Percentiles rank a stretch among this genome's conserved stretches.
These are phyloP conservation scores for Drosophila nikananu DNA, from an alignment of 1,140 invertebrate species.

Conservation along the genomic window DNA sequence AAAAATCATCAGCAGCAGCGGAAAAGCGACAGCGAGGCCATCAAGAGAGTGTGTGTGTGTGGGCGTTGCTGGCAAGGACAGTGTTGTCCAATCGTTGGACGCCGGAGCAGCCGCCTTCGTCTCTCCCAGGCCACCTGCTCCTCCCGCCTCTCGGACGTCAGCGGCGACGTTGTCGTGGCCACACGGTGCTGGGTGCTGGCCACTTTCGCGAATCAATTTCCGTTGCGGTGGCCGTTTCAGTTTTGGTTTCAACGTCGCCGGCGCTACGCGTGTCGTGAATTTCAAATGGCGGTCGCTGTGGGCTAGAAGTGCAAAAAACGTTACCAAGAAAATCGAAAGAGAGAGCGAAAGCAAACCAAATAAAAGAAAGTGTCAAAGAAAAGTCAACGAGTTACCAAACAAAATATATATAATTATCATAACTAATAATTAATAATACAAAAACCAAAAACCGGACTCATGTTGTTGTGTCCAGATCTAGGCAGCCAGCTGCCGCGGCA, in stretches of 20 bases:
- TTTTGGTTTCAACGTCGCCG: constrained; percentile 79
- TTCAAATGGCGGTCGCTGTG: constrained; percentile 67
- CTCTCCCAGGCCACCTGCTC: constrained; percentile 7
- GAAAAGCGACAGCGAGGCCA: constrained; percentile 51
- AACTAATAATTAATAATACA: constrained; percentile 3
- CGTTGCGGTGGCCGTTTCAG: constrained; percentile 82
- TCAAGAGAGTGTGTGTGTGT: constrained; percentile 47
- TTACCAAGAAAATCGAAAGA: constrained; percentile 7
- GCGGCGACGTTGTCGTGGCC: constrained; percentile 45
- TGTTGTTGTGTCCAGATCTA: constrained; percentile 52
- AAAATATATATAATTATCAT: constrained; percentile 16
- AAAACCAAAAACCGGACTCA: constrained; percentile 31
- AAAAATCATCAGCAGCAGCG: constrained; percentile 25
- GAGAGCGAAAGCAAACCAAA: constrained; percentile 3
- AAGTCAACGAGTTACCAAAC: constrained; percentile 23
- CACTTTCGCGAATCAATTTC: constrained; percentile 83
- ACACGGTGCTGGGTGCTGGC: constrained; percentile 49
- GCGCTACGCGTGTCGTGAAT: constrained; percentile 79
- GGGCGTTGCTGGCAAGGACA: constrained; percentile 76
- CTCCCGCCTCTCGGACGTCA: constrained; percentile 19
- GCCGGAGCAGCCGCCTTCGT: constrained; percentile 28
- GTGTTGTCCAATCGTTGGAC: constrained; percentile 51
- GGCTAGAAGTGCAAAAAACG: constrained; percentile 38
- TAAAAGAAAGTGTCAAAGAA: constrained; percentile 21
- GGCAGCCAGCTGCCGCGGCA: constrained; percentile 50